Conservation (phyloP, 2,888 invertebrate species). For the Altica lythri region DNA sequence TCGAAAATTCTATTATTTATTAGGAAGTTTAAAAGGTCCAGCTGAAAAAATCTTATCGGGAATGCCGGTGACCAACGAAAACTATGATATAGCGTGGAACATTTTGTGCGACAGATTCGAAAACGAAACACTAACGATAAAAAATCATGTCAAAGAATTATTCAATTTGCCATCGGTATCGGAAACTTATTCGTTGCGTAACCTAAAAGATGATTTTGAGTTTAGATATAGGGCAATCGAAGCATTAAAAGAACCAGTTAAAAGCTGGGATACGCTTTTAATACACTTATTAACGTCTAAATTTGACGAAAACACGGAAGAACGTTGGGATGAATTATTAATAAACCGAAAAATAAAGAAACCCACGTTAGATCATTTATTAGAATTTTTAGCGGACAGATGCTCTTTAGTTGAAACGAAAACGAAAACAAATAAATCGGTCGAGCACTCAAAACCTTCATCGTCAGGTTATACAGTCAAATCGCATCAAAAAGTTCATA, state of each 20-base stretch:
- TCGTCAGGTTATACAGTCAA: background rate
- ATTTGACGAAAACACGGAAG: no score
- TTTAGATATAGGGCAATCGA: no score
- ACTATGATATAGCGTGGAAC: constrained; percentile 1
- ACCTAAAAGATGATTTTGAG: no score
- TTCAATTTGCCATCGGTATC: no score
- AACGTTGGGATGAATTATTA: no score
- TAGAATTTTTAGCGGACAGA: constrained; percentile 3
- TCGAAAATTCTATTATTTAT: background rate
- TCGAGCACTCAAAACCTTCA: background rate
- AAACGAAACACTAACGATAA: no score
- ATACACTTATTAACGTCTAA: background rate
- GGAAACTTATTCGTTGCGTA: no score
- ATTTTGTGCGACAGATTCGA: no score
- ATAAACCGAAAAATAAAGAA: no score
- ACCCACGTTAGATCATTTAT: background rate
- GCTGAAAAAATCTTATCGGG: no score
- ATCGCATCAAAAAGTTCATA: background rate
- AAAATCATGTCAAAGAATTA: no score
- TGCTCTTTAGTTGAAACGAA: constrained; percentile 2
- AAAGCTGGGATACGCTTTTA: constrained; percentile 4
- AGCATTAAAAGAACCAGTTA: constrained; percentile 2
- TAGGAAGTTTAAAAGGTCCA: background rate
- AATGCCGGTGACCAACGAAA: constrained; percentile 5
- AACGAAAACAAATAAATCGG: background rate